Base-by-base conservation (phyloP, 2,113 vertebrate species). In the Alouatta palliata region DNA sequence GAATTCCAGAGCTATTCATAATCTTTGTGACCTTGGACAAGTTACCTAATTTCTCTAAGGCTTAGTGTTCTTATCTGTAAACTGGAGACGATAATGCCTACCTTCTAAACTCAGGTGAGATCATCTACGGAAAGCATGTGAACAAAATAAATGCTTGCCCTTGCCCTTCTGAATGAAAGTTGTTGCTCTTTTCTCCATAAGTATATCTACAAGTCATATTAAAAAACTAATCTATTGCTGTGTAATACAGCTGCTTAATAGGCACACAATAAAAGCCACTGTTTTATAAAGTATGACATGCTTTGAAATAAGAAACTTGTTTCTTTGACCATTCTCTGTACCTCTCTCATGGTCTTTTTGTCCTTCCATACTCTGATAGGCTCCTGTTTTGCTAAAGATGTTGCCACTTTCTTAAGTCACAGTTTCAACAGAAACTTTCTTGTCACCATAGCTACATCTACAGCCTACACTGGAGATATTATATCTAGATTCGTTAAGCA, bases 401-500 rank as follows among this genome's bases (percentile, higher is more conserved):
- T 58, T 96, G 40, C 80, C 71, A 93, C 58, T 95, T 94, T 87
- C 90, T 64, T 83, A 86, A 95, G 61, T 25, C 0, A 95, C 97
- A 94, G 91, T 45, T 30, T 84, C 0, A 77, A 32, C n/a, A 93
- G 35, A 92, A 43, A 90, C 80, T 97, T 90, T 70, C 58, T 96
- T 97, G 94, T 91, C 95, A 87, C 47, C 58, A n/a, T 56, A 87
- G 61, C 88, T 98, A 97, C 91, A 83, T 98, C 94, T 97, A 98
- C 95, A 80, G 92, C 80, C 70, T 82, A 35, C 76, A 94, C 88
- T 90, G 27, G 73, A 96, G 84, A 98, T 95, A 97, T 98, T 97
- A 97, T 97, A 96, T 87, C 71, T 73, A 83, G 85, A 98, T 96
- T 97, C 77, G 97, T 98, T 97, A 98, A 89, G 64, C 73, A 83